Evolutionary conservation across 2,797 vertebrate species (phyloP).

Genomic region (Coregonus suidteri): DNA sequence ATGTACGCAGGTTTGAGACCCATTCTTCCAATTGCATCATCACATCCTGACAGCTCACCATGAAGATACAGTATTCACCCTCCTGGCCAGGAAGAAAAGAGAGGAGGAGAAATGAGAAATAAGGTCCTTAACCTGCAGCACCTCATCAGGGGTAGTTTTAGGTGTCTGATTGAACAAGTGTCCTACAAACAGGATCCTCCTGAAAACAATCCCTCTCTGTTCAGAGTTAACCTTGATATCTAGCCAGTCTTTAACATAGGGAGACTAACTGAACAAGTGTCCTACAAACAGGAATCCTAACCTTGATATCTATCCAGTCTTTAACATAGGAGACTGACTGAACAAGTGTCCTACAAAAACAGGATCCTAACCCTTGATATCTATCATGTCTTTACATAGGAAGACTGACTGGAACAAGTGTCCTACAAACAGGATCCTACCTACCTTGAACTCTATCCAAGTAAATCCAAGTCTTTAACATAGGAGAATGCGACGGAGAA

Average conservation of each 20-base stretch:
- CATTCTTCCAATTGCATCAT: conserved; percentile 64
- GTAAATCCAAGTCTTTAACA: neutral
- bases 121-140: conserved; percentile 66
- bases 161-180: conserved; percentile 58
- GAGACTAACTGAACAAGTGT: conserved; percentile 58
- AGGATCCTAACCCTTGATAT: conserved; percentile 38
- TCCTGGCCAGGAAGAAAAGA: conserved; percentile 53
- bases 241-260: neutral
- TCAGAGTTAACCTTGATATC: neutral
- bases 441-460: neutral
- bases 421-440: conserved; percentile 40
- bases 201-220: conserved; percentile 17
- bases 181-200: conserved; percentile 38
- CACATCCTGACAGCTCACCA: conserved; percentile 69
- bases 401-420: conserved; percentile 61
- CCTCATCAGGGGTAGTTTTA: conserved; percentile 50
- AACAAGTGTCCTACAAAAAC: conserved; percentile 34
- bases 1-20: conserved; percentile 70
- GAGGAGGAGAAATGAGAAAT: conserved; percentile 67
- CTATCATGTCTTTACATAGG: neutral
- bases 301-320: neutral
- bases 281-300: conserved; percentile 41
- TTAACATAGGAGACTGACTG: conserved; percentile 46
- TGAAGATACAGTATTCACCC: conserved; percentile 69
- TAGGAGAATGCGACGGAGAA: neutral